Evolutionary conservation across 2,113 vertebrate species (phyloP), one percentile per base, ranked within the genome.

Genomic region (Chamaetylas fuelleborni): DNA sequence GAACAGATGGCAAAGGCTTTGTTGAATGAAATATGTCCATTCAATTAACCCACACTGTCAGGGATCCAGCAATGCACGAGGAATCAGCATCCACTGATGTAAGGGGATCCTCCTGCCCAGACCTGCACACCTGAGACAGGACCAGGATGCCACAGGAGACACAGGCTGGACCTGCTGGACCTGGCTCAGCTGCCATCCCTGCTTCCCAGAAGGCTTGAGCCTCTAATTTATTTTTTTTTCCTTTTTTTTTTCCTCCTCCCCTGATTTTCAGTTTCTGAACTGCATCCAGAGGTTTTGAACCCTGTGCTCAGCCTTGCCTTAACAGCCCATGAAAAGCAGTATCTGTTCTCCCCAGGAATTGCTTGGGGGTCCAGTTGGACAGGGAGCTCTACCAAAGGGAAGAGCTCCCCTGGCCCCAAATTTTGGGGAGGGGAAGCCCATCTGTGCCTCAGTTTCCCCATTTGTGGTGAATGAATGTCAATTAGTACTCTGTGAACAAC

Each of bases 11-110:
- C 2, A 1, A 94, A 92, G 90, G 88, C 88, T 91, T 97, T 98
- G 96, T 97, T 97, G 97, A 98, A 98, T 98, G 96, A 98, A 98
- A 98, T 97, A 98, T 96, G 95, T 98, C 97, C 96, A 81, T 98
- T 97, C 95, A 94, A 98, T 98, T 97, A 98, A 97, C 93, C 91
- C 64, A 85, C 12, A 29, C 88, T 96, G 69, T 36, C 60, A 80
- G 96, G 96, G 96, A 98, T 85, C 94, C n/a, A 3, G 61, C 80
- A 73, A 53, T 33, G 70, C 83, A 79, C 65, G 84, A 90, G 65
- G 92, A 92, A 93, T 76, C 81, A 36, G 13, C 7, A 3, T 78
- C 82, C 66, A 28, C 19, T 1, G 5, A 71, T 76, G 65, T 24
- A 60, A 31, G 5, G 8, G 78, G 42, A 23, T 62, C 57, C 69